These are phyloP conservation scores for Drosophila demipolita DNA, from an alignment of 2,888 invertebrate genomes.

Conservation along the genomic window DNA sequence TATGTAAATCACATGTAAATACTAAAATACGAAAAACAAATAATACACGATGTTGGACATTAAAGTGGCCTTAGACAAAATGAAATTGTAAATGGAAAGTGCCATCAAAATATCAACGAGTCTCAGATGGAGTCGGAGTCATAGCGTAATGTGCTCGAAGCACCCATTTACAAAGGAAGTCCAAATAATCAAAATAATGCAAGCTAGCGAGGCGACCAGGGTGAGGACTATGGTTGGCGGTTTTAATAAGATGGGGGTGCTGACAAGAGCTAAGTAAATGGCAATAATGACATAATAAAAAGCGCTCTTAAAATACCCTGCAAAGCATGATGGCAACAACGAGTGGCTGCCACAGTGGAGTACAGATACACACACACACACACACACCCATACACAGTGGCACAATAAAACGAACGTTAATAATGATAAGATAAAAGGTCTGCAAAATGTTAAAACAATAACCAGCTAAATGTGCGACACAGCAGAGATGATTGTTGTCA, in stretches of 20 bases:
- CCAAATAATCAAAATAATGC: constrained; percentile 80
- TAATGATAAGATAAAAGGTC: constrained; percentile 77
- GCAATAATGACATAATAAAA: constrained; percentile 80
- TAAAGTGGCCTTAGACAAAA: constrained; percentile 44
- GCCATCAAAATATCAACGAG: constrained; percentile 67
- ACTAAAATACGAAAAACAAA: constrained; percentile 27
- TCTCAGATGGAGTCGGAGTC: constrained; percentile 37
- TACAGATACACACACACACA: constrained; percentile 19
- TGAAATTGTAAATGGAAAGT: constrained; percentile 57
- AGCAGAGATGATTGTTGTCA: constrained; percentile 51
- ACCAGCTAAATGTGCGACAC: constrained; percentile 75
- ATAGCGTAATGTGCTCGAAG: constrained; percentile 70
- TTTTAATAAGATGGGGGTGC: neutral
- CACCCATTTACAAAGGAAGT: constrained; percentile 57
- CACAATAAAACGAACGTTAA: constrained; percentile 80
- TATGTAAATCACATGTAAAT: constrained; percentile 58
- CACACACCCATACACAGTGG: neutral
- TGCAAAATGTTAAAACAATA: constrained; percentile 77
- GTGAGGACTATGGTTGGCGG: neutral
- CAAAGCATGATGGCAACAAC: constrained; percentile 70
- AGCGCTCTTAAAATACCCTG: constrained; percentile 73
- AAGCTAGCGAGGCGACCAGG: constrained; percentile 50
- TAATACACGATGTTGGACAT: constrained; percentile 39
- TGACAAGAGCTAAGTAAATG: constrained; percentile 66
- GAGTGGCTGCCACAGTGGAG: constrained; percentile 34